phyloP scores from a whole-genome alignment of 2,888 invertebrate genomes.

The Melolontha melolontha region DNA sequence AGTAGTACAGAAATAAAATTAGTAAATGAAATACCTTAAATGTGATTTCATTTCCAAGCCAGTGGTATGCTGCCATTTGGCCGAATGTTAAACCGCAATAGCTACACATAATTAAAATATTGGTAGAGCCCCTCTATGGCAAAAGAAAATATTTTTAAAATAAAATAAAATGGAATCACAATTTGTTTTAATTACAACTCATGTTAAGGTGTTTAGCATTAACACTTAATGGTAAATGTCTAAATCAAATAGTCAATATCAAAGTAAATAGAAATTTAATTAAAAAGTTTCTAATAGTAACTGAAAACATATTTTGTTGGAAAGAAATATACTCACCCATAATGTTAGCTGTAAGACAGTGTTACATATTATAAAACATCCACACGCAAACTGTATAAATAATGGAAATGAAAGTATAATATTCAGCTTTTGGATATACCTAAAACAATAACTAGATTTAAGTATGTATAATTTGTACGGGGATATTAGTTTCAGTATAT shows the following conservation, averaged over 20 bases:
- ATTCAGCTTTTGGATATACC: constrained; percentile 2
- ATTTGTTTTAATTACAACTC: no score
- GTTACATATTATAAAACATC: constrained; percentile 15
- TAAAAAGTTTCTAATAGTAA: no score
- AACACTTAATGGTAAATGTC: no score
- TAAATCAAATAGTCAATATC: no score
- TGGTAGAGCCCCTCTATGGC: constrained; percentile 4
- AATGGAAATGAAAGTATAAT: constrained; percentile 8
- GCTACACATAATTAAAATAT: constrained; percentile 11
- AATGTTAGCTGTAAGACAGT: constrained; percentile 8
- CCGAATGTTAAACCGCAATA: constrained; percentile 4
- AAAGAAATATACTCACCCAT: constrained; percentile 19
- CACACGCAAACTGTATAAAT: constrained; percentile 12
- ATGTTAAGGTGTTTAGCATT: no score
- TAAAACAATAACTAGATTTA: no score
- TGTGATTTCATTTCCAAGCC: constrained; percentile 36
- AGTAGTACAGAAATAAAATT: neutral
- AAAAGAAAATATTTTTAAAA: no score
- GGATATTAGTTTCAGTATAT: no score
- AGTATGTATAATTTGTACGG: no score
- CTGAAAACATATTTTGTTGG: no score
- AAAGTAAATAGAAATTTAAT: no score
- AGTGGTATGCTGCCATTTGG: constrained; percentile 21
- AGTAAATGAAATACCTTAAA: constrained; percentile 2
- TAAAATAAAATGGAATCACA: no score